Evolutionary conservation across 1,140 invertebrate genomes (phyloP).

Genomic region (Gryllus bimaculatus): DNA sequence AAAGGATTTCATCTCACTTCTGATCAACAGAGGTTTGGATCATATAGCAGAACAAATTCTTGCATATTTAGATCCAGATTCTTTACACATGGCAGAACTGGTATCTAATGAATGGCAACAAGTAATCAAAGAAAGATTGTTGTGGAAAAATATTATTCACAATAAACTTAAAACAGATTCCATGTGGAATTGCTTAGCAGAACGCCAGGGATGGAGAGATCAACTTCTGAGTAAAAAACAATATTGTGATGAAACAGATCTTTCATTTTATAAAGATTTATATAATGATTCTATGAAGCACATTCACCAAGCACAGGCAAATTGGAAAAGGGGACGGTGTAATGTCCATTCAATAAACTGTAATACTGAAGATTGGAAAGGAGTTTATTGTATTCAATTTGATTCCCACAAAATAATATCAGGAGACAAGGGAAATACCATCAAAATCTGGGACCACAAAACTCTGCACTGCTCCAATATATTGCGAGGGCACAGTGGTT

Average conservation of each 20-base stretch:
- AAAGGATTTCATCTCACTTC: no score
- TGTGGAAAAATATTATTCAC: constrained; percentile 96
- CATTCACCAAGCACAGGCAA: constrained; percentile 82
- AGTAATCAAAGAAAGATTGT: constrained; percentile 95
- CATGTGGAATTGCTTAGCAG: constrained; percentile 91
- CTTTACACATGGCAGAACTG: constrained; percentile 84
- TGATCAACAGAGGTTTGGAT: constrained; percentile 87
- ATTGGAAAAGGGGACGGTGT: constrained; percentile 94
- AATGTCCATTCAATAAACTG: constrained; percentile 97
- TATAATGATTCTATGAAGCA: neutral
- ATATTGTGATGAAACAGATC: neutral
- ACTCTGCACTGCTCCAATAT: constrained; percentile 82
- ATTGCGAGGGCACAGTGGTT: constrained; percentile 93
- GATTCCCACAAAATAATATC: constrained; percentile 98
- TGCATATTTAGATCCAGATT: constrained; percentile 91
- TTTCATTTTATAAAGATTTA: neutral
- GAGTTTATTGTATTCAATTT: constrained; percentile 98
- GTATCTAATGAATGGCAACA: constrained; percentile 97
- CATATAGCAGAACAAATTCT: constrained; percentile 96
- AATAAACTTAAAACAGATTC: constrained; percentile 89
- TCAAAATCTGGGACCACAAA: constrained; percentile 95
- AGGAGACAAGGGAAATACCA: constrained; percentile 96
- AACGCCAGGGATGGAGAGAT: constrained; percentile 84
- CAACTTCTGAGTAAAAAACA: no score
- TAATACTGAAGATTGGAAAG: constrained; percentile 93